Percentiles rank a stretch among this genome's conserved stretches.
phyloP scores from a whole-genome alignment of 2,888 invertebrate genomes.

The Nycteola revayana region DNA sequence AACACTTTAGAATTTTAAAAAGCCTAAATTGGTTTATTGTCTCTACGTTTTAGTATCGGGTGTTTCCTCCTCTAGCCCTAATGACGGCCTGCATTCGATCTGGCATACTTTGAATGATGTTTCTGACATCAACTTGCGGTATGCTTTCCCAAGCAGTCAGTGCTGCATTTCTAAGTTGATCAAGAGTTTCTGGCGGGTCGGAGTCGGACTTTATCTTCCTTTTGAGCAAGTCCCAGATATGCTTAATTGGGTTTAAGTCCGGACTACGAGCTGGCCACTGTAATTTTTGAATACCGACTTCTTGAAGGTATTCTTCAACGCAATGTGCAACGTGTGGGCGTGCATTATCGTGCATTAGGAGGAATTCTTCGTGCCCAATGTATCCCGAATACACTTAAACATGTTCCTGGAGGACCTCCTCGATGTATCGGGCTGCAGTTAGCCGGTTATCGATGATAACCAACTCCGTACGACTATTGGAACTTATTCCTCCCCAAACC shows the following conservation, averaged over 20 bases:
- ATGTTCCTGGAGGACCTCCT: conserved; percentile 4
- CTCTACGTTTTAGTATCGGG: too few species aligned
- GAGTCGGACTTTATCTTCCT: background rate
- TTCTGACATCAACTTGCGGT: conserved; percentile 6
- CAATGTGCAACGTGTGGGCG: too few species aligned
- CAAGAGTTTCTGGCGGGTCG: background rate
- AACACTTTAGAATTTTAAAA: too few species aligned
- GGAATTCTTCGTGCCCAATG: background rate
- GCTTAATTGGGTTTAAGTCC: conserved; percentile 22
- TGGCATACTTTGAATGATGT: conserved; percentile 11
- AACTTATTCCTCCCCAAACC: conserved; percentile 14
- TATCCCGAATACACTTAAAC: background rate
- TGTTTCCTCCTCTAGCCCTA: too few species aligned
- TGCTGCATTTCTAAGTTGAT: conserved; percentile 1
- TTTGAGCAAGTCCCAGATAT: conserved; percentile 19
- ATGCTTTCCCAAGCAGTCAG: conserved; percentile 9
- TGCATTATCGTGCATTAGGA: conserved; percentile 4
- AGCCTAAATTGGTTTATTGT: too few species aligned
- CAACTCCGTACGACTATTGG: conserved; percentile 13
- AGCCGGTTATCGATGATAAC: conserved; percentile 5
- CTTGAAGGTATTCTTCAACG: too few species aligned
- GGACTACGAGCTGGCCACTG: conserved; percentile 18
- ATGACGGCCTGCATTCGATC: too few species aligned
- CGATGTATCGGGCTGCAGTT: conserved; percentile 1
- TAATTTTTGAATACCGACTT: too few species aligned